Evolutionary conservation across 2,888 invertebrate species (phyloP).

Genomic region (Micoletzkya japonica): DNA sequence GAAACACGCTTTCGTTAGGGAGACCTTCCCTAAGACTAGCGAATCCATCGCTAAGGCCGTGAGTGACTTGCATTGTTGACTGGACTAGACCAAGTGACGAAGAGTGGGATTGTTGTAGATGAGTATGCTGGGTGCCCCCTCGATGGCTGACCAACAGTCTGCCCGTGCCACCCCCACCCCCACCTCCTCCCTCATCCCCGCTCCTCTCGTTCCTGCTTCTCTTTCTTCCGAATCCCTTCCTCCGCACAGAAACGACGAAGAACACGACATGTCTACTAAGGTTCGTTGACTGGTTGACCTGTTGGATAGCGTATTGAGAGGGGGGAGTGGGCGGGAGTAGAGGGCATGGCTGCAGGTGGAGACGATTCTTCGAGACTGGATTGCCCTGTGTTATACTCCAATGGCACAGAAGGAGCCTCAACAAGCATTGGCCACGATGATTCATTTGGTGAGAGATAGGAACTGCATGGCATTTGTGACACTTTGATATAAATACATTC

Average conservation of each 20-base stretch:
- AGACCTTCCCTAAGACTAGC: constrained; percentile 24
- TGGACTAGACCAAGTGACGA: not conserved
- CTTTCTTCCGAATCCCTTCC: not conserved
- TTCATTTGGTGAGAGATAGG: constrained; percentile 65
- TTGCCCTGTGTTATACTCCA: constrained; percentile 79
- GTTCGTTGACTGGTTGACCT: not conserved
- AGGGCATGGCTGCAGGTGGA: constrained; percentile 76
- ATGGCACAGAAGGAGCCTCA: constrained; percentile 55
- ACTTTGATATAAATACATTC: too few species aligned
- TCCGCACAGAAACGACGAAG: constrained; percentile 9
- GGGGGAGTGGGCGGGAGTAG: not conserved
- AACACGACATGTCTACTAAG: constrained; percentile 24
- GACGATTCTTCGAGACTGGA: constrained; percentile 90
- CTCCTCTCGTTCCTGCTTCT: not conserved
- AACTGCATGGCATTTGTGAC: too few species aligned
- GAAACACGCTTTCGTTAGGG: not conserved
- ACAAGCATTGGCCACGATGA: constrained; percentile 89
- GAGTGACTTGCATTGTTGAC: not conserved
- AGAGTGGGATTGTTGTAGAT: constrained; percentile 3
- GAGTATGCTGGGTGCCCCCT: constrained; percentile 5
- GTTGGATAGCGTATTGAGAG: not conserved
- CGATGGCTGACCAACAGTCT: not conserved
- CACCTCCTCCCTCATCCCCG: not conserved
- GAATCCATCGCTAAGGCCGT: constrained; percentile 18
- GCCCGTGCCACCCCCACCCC: not conserved